These are phyloP conservation scores for Anniella stebbinsi DNA, from an alignment of 2,797 vertebrate species.

Conservation along the genomic window DNA sequence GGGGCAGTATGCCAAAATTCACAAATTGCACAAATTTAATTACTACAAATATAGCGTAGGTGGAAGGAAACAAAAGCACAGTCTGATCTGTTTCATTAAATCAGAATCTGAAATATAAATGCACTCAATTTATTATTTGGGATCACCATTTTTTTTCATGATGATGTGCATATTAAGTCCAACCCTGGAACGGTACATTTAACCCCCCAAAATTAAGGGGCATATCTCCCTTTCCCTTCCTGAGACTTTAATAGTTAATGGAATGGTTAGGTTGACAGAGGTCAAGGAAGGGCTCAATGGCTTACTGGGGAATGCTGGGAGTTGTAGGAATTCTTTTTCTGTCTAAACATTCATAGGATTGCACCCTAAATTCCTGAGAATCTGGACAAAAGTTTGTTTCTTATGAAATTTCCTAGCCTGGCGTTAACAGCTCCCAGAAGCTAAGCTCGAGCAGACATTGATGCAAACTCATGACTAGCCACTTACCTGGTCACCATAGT, in stretches of 20 bases:
- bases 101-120: not conserved
- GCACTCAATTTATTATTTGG: not conserved
- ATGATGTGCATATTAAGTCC: not conserved
- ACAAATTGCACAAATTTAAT: too few relatives aligned
- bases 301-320: too few relatives aligned
- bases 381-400: not conserved
- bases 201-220: too few relatives aligned
- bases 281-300: not conserved
- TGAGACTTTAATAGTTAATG: not conserved
- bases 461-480: not conserved
- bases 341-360: too few relatives aligned
- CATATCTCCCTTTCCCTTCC: too few relatives aligned
- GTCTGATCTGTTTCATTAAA: not conserved
- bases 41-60: too few relatives aligned
- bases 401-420: not conserved
- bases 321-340: too few relatives aligned
- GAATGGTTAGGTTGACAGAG: not conserved
- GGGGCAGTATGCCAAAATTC: too few relatives aligned
- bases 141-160: not conserved
- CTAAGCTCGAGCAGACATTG: not conserved
- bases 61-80: too few relatives aligned
- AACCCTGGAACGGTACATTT: too few relatives aligned
- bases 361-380: not conserved
- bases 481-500: not conserved
- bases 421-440: not conserved